These are phyloP conservation scores for Poeciliopsis turrubarensis DNA, from an alignment of 2,113 vertebrate genomes.

Conservation along the genomic window DNA sequence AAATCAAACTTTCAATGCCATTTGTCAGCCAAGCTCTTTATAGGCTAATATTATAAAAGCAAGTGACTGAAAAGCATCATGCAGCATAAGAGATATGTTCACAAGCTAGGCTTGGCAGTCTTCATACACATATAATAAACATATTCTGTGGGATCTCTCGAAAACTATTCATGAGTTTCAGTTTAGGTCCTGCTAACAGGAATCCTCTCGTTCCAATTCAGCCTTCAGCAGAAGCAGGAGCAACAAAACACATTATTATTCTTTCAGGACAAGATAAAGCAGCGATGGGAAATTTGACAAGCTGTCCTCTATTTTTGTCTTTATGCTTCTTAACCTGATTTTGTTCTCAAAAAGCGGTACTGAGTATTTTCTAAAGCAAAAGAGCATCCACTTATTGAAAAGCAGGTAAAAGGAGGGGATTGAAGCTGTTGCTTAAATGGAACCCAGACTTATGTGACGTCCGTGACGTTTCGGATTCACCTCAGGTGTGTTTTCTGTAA, in stretches of 20 bases:
- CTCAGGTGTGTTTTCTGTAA: background rate
- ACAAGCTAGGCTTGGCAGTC: conserved; percentile 91
- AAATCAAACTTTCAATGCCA: conserved; percentile 78
- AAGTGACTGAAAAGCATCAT: conserved; percentile 85
- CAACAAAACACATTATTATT: conserved; percentile 25
- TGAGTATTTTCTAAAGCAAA: conserved; percentile 6
- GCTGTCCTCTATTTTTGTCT: conserved; percentile 15
- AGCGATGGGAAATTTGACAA: conserved; percentile 36
- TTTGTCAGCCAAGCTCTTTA: conserved; percentile 80
- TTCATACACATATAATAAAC: conserved; percentile 77
- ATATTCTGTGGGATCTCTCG: conserved; percentile 65
- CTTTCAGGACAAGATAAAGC: background rate
- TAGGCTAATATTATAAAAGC: conserved; percentile 81
- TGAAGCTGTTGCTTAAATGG: conserved; percentile 46
- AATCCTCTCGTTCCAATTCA: conserved; percentile 52
- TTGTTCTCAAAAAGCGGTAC: conserved; percentile 23
- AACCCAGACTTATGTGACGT: background rate
- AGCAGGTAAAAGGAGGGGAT: conserved; percentile 27
- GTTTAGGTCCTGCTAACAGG: conserved; percentile 33
- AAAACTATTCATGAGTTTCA: conserved; percentile 50
- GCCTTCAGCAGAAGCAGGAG: conserved; percentile 17
- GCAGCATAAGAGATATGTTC: conserved; percentile 84
- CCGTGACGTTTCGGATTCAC: background rate
- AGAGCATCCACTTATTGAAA: conserved; percentile 33
- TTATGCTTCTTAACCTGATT: conserved; percentile 5